Percentiles rank a stretch among this genome's conserved stretches.
These are phyloP conservation scores for Microplitis demolitor DNA, from an alignment of 1,140 invertebrate species.

Conservation along the genomic window DNA sequence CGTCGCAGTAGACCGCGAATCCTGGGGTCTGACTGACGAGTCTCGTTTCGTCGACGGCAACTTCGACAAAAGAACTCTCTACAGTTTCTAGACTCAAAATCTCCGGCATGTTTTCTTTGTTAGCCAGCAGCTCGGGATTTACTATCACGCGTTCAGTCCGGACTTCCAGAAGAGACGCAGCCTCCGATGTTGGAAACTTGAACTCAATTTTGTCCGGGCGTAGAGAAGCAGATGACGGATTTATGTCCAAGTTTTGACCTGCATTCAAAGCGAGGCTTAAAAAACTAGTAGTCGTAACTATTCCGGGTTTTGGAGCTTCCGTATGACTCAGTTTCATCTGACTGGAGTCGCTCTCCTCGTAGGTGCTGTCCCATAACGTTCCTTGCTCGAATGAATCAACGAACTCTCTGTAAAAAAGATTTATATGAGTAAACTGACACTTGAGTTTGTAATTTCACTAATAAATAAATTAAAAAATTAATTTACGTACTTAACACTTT, in stretches of 20 bases:
- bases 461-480: neutral
- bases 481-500: constrained; percentile 45
- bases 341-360: constrained; percentile 45
- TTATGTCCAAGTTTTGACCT: too few species aligned
- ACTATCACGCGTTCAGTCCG: too few species aligned
- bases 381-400: constrained; percentile 45
- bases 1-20: constrained; percentile 22
- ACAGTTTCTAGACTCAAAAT: neutral
- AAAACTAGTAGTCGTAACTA: too few species aligned
- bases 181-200: neutral
- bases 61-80: constrained; percentile 2
- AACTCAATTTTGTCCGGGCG: too few species aligned
- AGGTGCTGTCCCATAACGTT: constrained; percentile 47
- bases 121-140: neutral
- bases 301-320: too few species aligned
- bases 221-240: too few species aligned
- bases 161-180: too few species aligned
- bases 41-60: neutral
- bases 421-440: neutral
- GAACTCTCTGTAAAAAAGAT: constrained; percentile 43
- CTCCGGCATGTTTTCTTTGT: constrained; percentile 21
- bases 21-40: neutral
- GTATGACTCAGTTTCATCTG: constrained; percentile 20
- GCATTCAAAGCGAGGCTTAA: too few species aligned
- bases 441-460: neutral